Percentiles rank a stretch among this genome's conserved stretches.
Evolutionary conservation across 2,888 invertebrate species (phyloP).

Genomic region (Folsomia candida): DNA sequence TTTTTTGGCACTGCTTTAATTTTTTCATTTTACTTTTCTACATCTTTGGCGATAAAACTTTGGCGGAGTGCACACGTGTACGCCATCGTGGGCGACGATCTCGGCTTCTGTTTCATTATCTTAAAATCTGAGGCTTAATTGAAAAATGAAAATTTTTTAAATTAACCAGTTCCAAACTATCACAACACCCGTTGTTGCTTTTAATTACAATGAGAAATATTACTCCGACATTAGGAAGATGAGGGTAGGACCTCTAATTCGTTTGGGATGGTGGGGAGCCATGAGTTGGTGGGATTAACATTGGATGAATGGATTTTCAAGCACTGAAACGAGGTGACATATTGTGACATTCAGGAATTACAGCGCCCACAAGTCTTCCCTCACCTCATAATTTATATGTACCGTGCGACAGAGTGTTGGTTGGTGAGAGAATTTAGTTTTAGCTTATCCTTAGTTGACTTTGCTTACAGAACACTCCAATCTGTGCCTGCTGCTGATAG

Average conservation of each 20-base stretch:
- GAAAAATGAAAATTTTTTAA: not conserved
- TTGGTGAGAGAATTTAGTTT: no score
- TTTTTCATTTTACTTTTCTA: not conserved
- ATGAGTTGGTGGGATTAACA: not conserved
- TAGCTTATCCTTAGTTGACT: no score
- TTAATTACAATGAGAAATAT: not conserved
- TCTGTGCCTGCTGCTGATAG: no score
- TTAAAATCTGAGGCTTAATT: not conserved
- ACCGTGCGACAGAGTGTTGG: not conserved
- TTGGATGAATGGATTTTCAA: not conserved
- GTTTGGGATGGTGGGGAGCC: not conserved
- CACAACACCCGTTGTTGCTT: not conserved
- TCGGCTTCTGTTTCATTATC: not conserved
- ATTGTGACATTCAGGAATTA: conserved; percentile 17
- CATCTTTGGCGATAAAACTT: no score
- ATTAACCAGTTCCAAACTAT: not conserved
- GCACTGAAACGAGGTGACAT: conserved; percentile 6
- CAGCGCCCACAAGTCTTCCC: conserved; percentile 8
- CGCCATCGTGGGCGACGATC: not conserved
- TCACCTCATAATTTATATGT: conserved; percentile 16
- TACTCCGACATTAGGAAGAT: not conserved
- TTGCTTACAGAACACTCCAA: no score
- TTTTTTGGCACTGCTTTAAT: conserved; percentile 7
- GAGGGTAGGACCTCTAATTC: not conserved
- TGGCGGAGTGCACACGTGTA: not conserved